A percentile compares a stretch with the other conserved stretches of the same genome.
These are phyloP conservation scores for Tetheella fluctuosa DNA, from an alignment of 2,888 invertebrate species.

Conservation along the genomic window DNA sequence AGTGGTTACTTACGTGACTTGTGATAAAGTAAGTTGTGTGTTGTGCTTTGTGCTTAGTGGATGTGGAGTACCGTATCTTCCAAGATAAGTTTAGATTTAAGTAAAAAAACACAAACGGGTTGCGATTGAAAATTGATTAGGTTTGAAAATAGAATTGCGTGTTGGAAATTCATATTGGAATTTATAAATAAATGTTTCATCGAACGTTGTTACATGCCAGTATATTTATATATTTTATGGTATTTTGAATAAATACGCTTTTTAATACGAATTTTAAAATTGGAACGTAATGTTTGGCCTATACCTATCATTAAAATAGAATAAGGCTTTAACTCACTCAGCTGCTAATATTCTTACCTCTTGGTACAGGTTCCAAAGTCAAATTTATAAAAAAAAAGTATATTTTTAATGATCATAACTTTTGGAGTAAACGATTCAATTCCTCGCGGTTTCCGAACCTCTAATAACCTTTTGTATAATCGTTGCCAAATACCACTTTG, in stretches of 20 bases:
- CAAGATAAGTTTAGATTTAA: conserved; percentile 11
- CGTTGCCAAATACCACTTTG: conserved; percentile 1
- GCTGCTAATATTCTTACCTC: not conserved
- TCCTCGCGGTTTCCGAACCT: not conserved
- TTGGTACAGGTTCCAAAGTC: not conserved
- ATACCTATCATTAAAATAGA: too few species aligned
- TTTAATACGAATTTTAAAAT: too few species aligned
- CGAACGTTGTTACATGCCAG: too few species aligned
- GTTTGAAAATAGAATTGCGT: not conserved
- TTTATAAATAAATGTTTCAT: not conserved
- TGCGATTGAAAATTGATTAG: not conserved
- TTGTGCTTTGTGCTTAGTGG: conserved; percentile 28
- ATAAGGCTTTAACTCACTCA: too few species aligned
- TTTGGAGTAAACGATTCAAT: not conserved
- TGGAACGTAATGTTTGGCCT: too few species aligned
- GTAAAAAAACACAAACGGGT: not conserved
- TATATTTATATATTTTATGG: too few species aligned
- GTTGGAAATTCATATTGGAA: not conserved
- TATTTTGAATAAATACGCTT: too few species aligned
- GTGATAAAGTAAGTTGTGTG: conserved; percentile 18
- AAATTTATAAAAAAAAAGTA: not conserved
- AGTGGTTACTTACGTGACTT: conserved; percentile 19
- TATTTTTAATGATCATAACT: not conserved
- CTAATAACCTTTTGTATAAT: not conserved
- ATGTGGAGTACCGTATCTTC: conserved; percentile 36